phyloP scores from a whole-genome alignment of 2,888 invertebrate species.

The Xanthia togata region DNA sequence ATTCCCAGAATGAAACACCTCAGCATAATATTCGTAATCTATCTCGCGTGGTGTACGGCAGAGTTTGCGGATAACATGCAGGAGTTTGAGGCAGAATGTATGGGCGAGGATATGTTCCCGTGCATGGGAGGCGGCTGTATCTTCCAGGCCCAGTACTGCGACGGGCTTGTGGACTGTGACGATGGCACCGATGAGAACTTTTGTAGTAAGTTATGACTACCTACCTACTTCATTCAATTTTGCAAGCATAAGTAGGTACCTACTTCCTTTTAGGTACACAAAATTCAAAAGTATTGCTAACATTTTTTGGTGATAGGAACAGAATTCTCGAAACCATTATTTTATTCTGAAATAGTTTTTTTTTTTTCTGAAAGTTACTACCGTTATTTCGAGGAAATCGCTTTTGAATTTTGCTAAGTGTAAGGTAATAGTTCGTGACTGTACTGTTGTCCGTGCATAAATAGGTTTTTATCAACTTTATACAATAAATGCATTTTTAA shows the following conservation, averaged over 20 bases:
- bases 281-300: not conserved
- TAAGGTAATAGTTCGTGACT: too few species aligned
- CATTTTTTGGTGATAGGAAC: too few species aligned
- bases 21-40: slow-evolving; percentile 57
- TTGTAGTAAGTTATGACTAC: slow-evolving; percentile 77
- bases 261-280: too few species aligned
- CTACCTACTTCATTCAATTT: not conserved
- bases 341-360: too few species aligned
- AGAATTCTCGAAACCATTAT: not conserved
- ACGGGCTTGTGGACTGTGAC: slow-evolving; percentile 90
- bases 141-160: slow-evolving; percentile 89
- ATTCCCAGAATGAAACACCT: slow-evolving; percentile 42
- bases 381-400: not conserved
- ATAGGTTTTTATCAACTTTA: too few species aligned
- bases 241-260: not conserved
- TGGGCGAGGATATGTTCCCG: slow-evolving; percentile 76
- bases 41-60: slow-evolving; percentile 66
- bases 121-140: slow-evolving; percentile 89
- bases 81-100: slow-evolving; percentile 74
- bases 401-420: too few species aligned
- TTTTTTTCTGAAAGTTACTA: too few species aligned
- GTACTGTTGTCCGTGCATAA: too few species aligned
- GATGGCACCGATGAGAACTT: slow-evolving; percentile 91
- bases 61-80: slow-evolving; percentile 79
- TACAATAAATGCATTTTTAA: too few species aligned